Evolutionary conservation across 2,797 vertebrate species (phyloP).

Genomic region (Enteromius anoplus): DNA sequence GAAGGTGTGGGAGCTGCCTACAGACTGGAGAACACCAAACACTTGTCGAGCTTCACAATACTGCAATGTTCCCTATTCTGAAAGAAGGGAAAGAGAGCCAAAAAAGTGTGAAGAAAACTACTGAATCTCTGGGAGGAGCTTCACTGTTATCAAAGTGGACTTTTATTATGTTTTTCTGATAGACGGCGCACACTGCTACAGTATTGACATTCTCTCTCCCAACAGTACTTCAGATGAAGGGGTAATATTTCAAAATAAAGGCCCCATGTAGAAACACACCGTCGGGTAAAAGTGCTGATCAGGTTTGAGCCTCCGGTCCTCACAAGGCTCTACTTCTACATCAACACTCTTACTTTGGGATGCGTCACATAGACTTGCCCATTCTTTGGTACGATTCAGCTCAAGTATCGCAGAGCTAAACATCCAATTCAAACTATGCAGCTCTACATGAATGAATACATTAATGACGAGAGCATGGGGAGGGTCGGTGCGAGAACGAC

Average conservation of each 20-base stretch:
- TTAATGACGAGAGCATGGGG: not conserved
- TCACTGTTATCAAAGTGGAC: not conserved
- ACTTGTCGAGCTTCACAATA: conserved; percentile 53
- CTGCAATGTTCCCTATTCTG: conserved; percentile 51
- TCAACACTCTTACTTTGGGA: conserved; percentile 46
- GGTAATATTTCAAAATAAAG: conserved; percentile 6
- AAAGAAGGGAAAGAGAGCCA: conserved; percentile 59
- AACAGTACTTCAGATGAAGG: not conserved
- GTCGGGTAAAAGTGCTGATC: conserved; percentile 56
- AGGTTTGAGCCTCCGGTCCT: not conserved
- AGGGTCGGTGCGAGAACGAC: conserved; percentile 1
- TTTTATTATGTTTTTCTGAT: conserved; percentile 3
- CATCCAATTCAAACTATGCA: conserved; percentile 64
- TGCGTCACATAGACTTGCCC: conserved; percentile 26
- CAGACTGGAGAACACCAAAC: conserved; percentile 59
- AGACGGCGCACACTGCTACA: conserved; percentile 34
- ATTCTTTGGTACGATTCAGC: conserved; percentile 80
- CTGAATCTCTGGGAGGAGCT: not conserved
- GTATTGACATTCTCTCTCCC: conserved; percentile 30
- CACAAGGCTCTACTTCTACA: conserved; percentile 62
- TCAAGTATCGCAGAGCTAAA: conserved; percentile 59
- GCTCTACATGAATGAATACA: conserved; percentile 53
- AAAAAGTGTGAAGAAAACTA: conserved; percentile 28
- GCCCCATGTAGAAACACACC: conserved; percentile 23
- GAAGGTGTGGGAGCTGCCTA: conserved; percentile 64